Evolutionary conservation across 2,797 vertebrate genomes (phyloP).

Genomic region (Phyllotis vaccarum): DNA sequence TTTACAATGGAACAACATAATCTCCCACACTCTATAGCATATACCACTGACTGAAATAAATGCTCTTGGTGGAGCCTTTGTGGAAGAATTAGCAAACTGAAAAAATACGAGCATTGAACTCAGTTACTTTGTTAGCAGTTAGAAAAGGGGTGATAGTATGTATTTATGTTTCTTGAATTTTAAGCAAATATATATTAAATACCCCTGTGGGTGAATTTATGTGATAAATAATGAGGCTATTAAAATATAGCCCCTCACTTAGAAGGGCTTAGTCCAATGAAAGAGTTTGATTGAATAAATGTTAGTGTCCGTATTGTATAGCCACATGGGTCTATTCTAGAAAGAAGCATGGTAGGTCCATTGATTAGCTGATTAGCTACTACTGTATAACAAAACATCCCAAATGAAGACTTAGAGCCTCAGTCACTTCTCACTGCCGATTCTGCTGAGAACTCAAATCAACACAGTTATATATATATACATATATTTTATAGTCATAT

Average conservation of each 20-base stretch:
- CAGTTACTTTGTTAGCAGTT: slow-evolving; percentile 24
- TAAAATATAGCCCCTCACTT: slow-evolving; percentile 10
- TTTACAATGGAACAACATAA: no score
- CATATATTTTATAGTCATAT: neutral
- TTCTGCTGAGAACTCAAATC: neutral
- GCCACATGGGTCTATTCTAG: neutral
- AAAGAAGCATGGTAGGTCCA: neutral
- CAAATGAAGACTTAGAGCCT: neutral
- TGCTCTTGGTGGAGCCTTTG: slow-evolving; percentile 22
- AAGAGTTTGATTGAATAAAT: neutral
- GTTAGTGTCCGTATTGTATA: neutral
- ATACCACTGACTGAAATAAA: slow-evolving; percentile 41
- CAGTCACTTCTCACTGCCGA: neutral
- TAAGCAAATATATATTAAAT: slow-evolving; percentile 39
- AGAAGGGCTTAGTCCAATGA: neutral
- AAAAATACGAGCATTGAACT: neutral
- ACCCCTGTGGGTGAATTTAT: neutral
- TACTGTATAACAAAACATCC: neutral
- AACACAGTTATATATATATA: neutral
- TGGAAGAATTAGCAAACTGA: neutral
- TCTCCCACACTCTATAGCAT: no score
- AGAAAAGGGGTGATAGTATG: neutral
- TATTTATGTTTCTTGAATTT: neutral
- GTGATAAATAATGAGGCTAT: neutral
- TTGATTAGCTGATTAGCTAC: slow-evolving; percentile 23